Conservation (phyloP, 2,888 invertebrate species). For the Agrochola lychnidis region DNA sequence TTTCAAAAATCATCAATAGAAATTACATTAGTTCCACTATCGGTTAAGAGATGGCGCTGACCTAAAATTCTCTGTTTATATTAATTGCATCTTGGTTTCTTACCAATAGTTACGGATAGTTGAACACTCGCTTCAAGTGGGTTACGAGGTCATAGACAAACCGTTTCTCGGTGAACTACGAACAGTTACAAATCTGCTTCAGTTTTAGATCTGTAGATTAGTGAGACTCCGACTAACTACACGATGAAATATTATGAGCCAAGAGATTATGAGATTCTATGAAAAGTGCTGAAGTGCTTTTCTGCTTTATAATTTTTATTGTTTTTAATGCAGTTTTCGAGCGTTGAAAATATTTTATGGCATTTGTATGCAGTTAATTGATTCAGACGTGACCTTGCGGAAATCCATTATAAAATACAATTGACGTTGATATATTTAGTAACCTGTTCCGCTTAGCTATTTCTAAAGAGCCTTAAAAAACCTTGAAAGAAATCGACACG, state of each 20-base stretch:
- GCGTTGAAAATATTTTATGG: background rate
- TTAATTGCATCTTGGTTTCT: background rate
- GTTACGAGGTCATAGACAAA: slow-evolving; percentile 32
- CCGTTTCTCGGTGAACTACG: background rate
- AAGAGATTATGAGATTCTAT: slow-evolving; percentile 20
- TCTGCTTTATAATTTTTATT: slow-evolving; percentile 5
- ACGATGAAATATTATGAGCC: slow-evolving; percentile 17
- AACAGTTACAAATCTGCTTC: slow-evolving; percentile 39
- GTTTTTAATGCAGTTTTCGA: slow-evolving; percentile 8
- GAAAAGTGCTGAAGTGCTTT: background rate
- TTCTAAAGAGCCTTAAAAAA: no score
- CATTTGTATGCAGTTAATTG: no score
- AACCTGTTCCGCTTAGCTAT: no score
- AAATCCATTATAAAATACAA: no score
- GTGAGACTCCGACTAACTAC: slow-evolving; percentile 2
- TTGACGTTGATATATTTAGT: no score
- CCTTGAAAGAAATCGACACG: no score
- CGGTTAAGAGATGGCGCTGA: no score
- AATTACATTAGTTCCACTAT: no score
- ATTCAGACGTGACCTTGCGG: no score
- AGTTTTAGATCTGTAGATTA: slow-evolving; percentile 34
- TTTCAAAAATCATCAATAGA: no score
- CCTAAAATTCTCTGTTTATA: background rate
- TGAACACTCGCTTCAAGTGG: slow-evolving; percentile 13
- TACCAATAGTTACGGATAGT: background rate